Evolutionary conservation across 1,140 invertebrate species (phyloP), one percentile per base, ranked within the genome.

Genomic region (Drosophila kepulauana): DNA sequence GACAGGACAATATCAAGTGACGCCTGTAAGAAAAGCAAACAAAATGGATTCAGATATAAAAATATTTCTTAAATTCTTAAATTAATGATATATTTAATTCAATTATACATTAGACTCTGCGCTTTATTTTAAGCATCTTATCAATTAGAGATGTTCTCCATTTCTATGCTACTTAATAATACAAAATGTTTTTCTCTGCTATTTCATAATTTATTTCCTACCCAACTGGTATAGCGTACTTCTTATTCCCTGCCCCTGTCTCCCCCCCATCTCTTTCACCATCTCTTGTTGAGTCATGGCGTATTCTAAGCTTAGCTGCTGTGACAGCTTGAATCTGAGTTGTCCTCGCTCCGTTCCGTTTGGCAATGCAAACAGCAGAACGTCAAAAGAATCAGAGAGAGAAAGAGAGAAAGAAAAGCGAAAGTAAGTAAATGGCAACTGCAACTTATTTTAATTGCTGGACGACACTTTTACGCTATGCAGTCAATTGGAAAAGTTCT

Each of bases 1-100:
- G 97, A 93, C 98, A 98, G 66, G 97, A 98, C 81, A 98, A 93
- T 79, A 98, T 98, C 76, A 98, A 95, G 93, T 98, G 97, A 84
- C 97, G 95, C 93, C 96, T 96, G 92, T 16, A 95, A 94, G 10
- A 38, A 10, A 10, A 38, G 1, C 1, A 15, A 30, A 6, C 5
- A 8, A 8, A 20, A 43, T 4, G 20, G 20, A 56, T 2, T 10
- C 1, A 28, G 5, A 5, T 45, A 16, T 1, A 1, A 48, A 48
- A 48, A 4, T 13, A 16, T n/a, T 48, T 43, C 8, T 43, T n/a
- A 43, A 6, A 43, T 43, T 33, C 30, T 41, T 41, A 2, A 41
- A 48, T 20, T 10, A 48, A 48, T 20, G 2, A 20, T 48, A 48
- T 10, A 6, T 48, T 48, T 33, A 13, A 6, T 54, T 6, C 3